A percentile compares a stretch with the other conserved stretches of the same genome.
Conservation (phyloP, 2,797 vertebrate genomes). For the Lepus townsendii region DNA sequence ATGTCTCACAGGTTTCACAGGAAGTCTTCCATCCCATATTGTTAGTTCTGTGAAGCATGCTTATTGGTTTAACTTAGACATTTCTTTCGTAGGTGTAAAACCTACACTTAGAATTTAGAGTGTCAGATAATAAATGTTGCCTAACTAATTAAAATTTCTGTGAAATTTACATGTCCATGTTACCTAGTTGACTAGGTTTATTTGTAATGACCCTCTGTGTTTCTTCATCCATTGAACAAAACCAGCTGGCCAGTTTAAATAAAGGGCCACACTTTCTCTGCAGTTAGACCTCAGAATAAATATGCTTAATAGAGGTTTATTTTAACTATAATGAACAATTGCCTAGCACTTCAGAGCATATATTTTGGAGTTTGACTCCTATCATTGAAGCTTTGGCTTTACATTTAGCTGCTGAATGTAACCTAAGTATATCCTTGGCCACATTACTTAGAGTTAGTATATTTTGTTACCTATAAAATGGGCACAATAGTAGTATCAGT, state of each 20-base stretch:
- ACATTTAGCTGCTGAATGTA: background rate
- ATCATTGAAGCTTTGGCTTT: background rate
- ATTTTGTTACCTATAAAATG: slow-evolving; percentile 39
- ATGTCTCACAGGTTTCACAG: background rate
- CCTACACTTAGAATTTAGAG: background rate
- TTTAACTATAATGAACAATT: background rate
- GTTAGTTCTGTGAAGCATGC: background rate
- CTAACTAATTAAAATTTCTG: background rate
- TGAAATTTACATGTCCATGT: background rate
- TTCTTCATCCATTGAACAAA: background rate
- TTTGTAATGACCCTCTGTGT: background rate
- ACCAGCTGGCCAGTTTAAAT: background rate
- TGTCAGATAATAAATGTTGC: background rate
- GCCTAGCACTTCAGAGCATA: background rate
- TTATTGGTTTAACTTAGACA: background rate
- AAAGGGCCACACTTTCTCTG: background rate
- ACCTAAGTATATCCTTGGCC: background rate
- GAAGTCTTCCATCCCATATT: background rate
- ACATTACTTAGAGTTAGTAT: background rate
- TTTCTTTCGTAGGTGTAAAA: background rate
- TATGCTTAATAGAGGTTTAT: background rate
- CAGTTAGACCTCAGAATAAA: background rate
- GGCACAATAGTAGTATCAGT: background rate
- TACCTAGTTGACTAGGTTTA: background rate
- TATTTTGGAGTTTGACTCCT: background rate